These are phyloP conservation scores for Drosophila neonasuta DNA, from an alignment of 2,888 invertebrate species.

Conservation along the genomic window DNA sequence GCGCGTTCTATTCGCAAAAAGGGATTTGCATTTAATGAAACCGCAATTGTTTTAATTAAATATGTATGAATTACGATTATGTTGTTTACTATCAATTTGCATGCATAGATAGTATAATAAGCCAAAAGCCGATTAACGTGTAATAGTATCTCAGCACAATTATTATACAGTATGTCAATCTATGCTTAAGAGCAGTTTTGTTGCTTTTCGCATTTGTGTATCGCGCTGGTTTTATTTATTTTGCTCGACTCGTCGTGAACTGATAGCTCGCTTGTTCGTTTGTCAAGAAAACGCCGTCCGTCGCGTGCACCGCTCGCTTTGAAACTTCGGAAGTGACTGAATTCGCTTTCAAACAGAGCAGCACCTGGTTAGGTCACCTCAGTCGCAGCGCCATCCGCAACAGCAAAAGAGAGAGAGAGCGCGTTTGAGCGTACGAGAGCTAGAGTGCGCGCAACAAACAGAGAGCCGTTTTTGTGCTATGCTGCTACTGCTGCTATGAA, in stretches of 20 bases:
- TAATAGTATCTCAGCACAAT: constrained; percentile 14
- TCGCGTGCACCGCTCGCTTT: constrained; percentile 69
- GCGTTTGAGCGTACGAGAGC: not conserved
- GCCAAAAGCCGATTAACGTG: constrained; percentile 15
- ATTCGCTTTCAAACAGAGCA: constrained; percentile 73
- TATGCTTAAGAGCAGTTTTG: constrained; percentile 30
- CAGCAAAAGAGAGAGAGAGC: constrained; percentile 26
- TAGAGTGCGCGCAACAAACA: constrained; percentile 48
- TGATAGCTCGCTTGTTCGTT: constrained; percentile 21
- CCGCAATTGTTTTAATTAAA: constrained; percentile 48
- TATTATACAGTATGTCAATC: constrained; percentile 26
- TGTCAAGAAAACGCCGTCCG: constrained; percentile 44
- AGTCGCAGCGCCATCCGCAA: constrained; percentile 34
- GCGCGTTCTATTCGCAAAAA: constrained; percentile 3
- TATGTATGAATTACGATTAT: constrained; percentile 13
- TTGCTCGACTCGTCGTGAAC: constrained; percentile 46
- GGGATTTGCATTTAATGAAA: constrained; percentile 71
- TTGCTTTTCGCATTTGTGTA: constrained; percentile 45
- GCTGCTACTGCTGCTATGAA: constrained; percentile 18
- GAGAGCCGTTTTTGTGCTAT: constrained; percentile 18
- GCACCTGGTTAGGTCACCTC: constrained; percentile 81
- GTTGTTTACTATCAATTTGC: constrained; percentile 34
- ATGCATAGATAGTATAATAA: not conserved
- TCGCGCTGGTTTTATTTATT: constrained; percentile 22
- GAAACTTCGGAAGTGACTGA: constrained; percentile 80